phyloP scores from a whole-genome alignment of 2,888 invertebrate species.

The Silvanus unidentatus region DNA sequence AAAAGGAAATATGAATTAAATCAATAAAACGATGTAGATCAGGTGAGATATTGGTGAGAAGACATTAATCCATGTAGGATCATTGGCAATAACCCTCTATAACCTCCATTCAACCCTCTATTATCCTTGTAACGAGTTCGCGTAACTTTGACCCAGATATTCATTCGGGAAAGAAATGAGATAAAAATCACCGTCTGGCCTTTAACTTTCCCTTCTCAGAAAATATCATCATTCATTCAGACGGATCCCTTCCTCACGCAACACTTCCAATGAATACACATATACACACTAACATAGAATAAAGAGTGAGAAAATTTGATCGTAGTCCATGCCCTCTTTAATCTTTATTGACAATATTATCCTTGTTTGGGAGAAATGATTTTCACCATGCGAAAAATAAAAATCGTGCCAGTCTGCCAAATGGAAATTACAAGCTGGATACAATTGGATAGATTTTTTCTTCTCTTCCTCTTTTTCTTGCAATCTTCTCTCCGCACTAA shows the following conservation, averaged over 20 bases:
- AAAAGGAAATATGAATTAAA: no score
- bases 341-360: no score
- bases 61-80: slow-evolving; percentile 29
- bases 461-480: no score
- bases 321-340: no score
- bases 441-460: no score
- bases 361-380: no score
- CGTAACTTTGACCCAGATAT: slow-evolving; percentile 45
- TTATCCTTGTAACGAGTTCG: slow-evolving; percentile 42
- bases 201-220: slow-evolving; percentile 29
- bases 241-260: slow-evolving; percentile 27
- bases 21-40: slow-evolving; percentile 27
- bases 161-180: slow-evolving; percentile 40
- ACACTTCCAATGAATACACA: slow-evolving; percentile 10
- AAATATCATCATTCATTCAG: slow-evolving; percentile 27
- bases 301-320: no score
- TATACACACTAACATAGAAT: slow-evolving; percentile 1
- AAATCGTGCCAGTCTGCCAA: no score
- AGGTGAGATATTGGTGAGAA: slow-evolving; percentile 22
- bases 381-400: no score
- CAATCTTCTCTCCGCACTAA: no score
- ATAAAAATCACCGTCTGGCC: slow-evolving; percentile 42
- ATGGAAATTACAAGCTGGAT: no score
- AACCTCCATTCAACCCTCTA: slow-evolving; percentile 32
- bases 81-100: slow-evolving; percentile 39